phyloP scores from a whole-genome alignment of 2,888 invertebrate genomes.

The Piscicola geometra region DNA sequence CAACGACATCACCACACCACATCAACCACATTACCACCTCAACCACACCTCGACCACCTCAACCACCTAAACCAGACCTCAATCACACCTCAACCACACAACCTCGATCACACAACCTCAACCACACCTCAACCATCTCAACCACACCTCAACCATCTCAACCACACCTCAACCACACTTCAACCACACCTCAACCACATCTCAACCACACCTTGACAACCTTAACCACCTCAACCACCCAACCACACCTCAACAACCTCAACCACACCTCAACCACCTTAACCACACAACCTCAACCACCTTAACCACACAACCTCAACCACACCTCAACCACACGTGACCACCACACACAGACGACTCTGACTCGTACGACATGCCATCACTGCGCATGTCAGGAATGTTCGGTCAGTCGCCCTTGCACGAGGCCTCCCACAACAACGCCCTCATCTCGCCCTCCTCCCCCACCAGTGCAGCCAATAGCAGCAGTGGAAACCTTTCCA shows the following conservation, averaged over 20 bases:
- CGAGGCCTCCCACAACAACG: conserved; percentile 50
- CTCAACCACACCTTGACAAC: conserved; percentile 12
- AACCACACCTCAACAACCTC: conserved; percentile 10
- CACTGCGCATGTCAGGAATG: conserved; percentile 30
- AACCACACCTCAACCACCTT: conserved; percentile 11
- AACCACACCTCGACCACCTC: too few species aligned
- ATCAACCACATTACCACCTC: too few species aligned
- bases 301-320: background rate
- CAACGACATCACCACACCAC: too few species aligned
- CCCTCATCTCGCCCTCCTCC: conserved; percentile 50
- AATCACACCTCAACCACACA: too few species aligned
- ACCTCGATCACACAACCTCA: too few species aligned
- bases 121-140: too few species aligned
- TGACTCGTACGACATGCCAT: conserved; percentile 41
- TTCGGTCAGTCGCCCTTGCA: conserved; percentile 46
- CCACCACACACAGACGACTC: conserved; percentile 39
- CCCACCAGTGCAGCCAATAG: conserved; percentile 48
- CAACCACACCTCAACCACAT: conserved; percentile 5
- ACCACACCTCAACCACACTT: conserved; percentile 5
- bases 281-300: conserved; percentile 11
- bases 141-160: too few species aligned
- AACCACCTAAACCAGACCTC: too few species aligned
- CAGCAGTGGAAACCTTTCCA: conserved; percentile 29
- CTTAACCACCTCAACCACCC: conserved; percentile 21
- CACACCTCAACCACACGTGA: background rate